These are phyloP conservation scores for Allygus modestus DNA, from an alignment of 2,888 invertebrate genomes.

Conservation along the genomic window DNA sequence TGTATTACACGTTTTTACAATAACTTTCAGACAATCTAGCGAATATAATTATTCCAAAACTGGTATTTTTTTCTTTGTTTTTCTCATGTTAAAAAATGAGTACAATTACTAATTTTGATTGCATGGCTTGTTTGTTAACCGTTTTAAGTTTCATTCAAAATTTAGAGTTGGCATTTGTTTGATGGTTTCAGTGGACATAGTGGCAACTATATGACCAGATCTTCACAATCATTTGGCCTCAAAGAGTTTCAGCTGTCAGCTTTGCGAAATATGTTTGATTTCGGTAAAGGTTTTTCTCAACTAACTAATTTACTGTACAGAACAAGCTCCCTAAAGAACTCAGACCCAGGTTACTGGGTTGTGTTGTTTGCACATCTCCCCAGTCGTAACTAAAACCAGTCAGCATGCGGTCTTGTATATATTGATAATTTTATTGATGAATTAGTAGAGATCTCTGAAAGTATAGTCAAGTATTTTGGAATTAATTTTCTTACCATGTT, in stretches of 20 bases:
- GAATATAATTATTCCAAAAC: too few relatives aligned
- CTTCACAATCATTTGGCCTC: background rate
- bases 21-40: too few relatives aligned
- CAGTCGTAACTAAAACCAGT: background rate
- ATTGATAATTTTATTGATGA: constrained; percentile 8
- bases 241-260: background rate
- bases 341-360: background rate
- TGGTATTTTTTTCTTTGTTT: background rate
- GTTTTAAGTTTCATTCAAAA: background rate
- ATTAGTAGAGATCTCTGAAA: constrained; percentile 21
- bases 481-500: constrained; percentile 17
- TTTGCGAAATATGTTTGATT: background rate
- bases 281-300: background rate
- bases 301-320: background rate
- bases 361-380: background rate
- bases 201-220: constrained; percentile 31
- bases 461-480: background rate
- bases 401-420: constrained; percentile 53
- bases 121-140: background rate
- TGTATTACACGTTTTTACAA: too few relatives aligned
- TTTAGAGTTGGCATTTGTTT: background rate
- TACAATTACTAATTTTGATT: background rate
- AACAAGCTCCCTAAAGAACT: background rate
- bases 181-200: constrained; percentile 43
- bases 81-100: background rate